Conservation (phyloP, 2,113 vertebrate species). For the Eleginops maclovinus region DNA sequence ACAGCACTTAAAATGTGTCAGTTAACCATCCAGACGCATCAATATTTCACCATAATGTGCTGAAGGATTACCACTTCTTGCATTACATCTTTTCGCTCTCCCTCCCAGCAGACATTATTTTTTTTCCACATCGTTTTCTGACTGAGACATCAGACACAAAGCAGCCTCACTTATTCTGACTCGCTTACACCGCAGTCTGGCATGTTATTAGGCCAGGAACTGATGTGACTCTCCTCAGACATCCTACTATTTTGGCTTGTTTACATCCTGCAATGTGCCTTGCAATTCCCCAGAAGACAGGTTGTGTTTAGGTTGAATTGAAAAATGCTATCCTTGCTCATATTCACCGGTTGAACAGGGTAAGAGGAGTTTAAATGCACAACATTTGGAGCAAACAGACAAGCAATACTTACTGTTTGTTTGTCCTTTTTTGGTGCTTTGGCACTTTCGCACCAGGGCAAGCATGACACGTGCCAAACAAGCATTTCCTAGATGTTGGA, state of each 20-base stretch:
- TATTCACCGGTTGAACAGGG: no score
- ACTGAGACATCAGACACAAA: conserved; percentile 3
- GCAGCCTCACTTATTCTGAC: not conserved
- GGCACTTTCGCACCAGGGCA: no score
- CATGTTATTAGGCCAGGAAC: conserved; percentile 3
- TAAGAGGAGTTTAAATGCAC: not conserved
- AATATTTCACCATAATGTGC: conserved; percentile 51
- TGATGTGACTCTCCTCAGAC: conserved; percentile 12
- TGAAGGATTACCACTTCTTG: conserved; percentile 29
- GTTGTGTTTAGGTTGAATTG: not conserved
- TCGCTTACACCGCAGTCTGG: not conserved
- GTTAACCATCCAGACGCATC: conserved; percentile 42
- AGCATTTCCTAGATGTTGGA: not conserved
- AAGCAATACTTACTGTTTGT: not conserved
- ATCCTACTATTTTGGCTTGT: conserved; percentile 8
- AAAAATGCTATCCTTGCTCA: not conserved
- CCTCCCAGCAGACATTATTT: not conserved
- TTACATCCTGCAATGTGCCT: not conserved
- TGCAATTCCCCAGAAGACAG: not conserved
- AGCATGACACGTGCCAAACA: no score
- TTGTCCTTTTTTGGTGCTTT: not conserved
- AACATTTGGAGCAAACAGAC: not conserved
- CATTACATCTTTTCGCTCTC: conserved; percentile 9
- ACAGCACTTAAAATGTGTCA: conserved; percentile 52
- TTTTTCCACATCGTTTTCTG: conserved; percentile 7